Percentiles rank a stretch among this genome's conserved stretches.
These are phyloP conservation scores for Sisor rabdophorus DNA, from an alignment of 2,113 vertebrate species.

Conservation along the genomic window DNA sequence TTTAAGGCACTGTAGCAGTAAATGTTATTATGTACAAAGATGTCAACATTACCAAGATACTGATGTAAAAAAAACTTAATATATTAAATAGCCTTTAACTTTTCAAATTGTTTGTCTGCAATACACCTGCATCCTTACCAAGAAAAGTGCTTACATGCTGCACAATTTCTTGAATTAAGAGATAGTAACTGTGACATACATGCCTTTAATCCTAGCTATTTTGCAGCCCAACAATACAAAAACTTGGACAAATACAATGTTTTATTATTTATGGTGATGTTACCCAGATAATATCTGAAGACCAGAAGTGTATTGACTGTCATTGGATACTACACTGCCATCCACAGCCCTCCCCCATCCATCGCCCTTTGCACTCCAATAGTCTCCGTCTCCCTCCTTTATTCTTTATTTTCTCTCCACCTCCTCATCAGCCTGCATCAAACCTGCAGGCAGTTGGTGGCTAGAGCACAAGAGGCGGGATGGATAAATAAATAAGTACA, in stretches of 20 bases:
- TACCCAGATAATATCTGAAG: constrained; percentile 20
- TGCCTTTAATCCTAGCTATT: too few species aligned
- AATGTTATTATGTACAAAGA: background rate
- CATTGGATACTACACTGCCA: constrained; percentile 46
- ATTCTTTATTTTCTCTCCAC: constrained; percentile 6
- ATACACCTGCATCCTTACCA: background rate
- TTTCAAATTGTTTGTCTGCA: background rate
- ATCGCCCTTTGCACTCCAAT: constrained; percentile 12
- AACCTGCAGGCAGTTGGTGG: constrained; percentile 58
- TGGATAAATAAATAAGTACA: constrained; percentile 66
- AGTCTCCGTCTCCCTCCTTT: background rate
- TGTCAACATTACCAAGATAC: background rate
- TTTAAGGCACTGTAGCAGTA: background rate
- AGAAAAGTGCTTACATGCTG: background rate
- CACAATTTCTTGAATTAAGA: background rate
- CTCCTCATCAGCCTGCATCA: constrained; percentile 36
- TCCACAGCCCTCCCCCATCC: constrained; percentile 15
- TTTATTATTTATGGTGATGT: constrained; percentile 15
- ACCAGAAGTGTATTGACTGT: constrained; percentile 44
- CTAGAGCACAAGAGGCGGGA: constrained; percentile 45
- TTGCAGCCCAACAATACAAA: constrained; percentile 24
- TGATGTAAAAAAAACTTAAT: background rate
- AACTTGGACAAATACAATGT: constrained; percentile 41
- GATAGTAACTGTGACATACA: constrained; percentile 9
- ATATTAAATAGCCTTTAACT: background rate